Evolutionary conservation across 2,797 vertebrate species (phyloP), one percentile per base, ranked within the genome.

Genomic region (Morus bassanus): DNA sequence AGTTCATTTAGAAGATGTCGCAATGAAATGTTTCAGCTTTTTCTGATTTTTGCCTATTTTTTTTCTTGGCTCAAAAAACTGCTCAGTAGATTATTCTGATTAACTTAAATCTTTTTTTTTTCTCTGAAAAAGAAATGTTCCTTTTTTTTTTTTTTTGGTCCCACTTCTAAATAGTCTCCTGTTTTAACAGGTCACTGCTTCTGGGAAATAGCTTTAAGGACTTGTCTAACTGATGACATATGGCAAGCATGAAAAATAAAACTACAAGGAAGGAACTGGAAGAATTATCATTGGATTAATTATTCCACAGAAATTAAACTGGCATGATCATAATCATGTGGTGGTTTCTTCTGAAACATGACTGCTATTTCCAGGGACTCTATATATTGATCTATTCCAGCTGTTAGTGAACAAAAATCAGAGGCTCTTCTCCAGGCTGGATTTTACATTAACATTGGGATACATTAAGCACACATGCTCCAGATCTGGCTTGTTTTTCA

Each of bases 231-330:
- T 65, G 76, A 84, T 91, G 51, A 75, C 85, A 92, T 88, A 84
- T 91, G 89, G 69, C 61, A 93, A 81, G 65, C 65, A 92, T 56
- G 91, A 93, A 95, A 95, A 95, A 92, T 63, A 86, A 91, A 94
- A 75, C 46, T 88, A 77, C 30, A 79, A 85, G 89, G 64, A 92
- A 95, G 79, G 85, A 93, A 85, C 68, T 75, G 86, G 82, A 94
- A 86, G 69, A 87, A 81, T 91, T 85, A 75, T 67, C n/a, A 48
- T n/a, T 85, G 87, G 81, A 92, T 84, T 93, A 89, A 92, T 88
- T 95, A 84, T 90, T 96, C 88, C 48, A 68, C 46, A 85, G 61
- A 96, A 91, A 89, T 87, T 76, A 78, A 91, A 82, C 27, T 93
- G 88, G 53, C 45, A 85, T 53, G 53, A 93, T 93, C 65, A 35